Percentiles rank a stretch among this genome's conserved stretches.
phyloP scores from a whole-genome alignment of 2,888 invertebrate species.

The Tachina grossa region DNA sequence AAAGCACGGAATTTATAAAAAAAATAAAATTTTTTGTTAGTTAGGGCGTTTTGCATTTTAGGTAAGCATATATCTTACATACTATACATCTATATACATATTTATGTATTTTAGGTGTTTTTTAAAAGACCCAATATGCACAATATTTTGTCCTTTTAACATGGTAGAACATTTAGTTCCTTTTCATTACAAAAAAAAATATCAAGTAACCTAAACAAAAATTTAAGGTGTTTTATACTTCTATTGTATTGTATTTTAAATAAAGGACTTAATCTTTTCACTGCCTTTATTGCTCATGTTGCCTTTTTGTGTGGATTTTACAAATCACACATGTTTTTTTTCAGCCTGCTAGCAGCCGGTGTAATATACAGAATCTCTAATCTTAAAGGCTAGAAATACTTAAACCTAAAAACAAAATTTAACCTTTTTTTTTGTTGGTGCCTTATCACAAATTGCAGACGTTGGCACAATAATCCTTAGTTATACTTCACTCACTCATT shows the following conservation, averaged over 20 bases:
- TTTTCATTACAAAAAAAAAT: neutral
- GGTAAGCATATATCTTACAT: too few relatives aligned
- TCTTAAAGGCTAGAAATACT: conserved; percentile 42
- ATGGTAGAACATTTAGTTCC: neutral
- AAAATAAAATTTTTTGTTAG: too few relatives aligned
- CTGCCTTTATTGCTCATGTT: neutral
- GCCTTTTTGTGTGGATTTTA: neutral
- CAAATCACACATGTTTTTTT: conserved; percentile 2
- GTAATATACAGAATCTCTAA: conserved; percentile 34
- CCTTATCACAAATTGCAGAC: conserved; percentile 69
- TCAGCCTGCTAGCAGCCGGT: conserved; percentile 9
- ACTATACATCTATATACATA: too few relatives aligned
- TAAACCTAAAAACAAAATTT: conserved; percentile 8
- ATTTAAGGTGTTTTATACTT: conserved; percentile 21
- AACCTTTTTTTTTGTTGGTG: conserved; percentile 8
- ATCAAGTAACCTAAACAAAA: conserved; percentile 6
- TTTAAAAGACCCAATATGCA: neutral
- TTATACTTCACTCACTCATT: conserved; percentile 24
- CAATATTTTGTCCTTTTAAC: neutral
- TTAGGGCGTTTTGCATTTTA: too few relatives aligned
- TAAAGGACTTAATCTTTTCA: conserved; percentile 36
- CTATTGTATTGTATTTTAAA: conserved; percentile 31
- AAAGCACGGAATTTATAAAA: too few relatives aligned
- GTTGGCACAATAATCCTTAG: conserved; percentile 49
- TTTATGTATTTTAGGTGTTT: neutral